phyloP scores from a whole-genome alignment of 2,797 vertebrate genomes.

The Arrhamphus sclerolepis region DNA sequence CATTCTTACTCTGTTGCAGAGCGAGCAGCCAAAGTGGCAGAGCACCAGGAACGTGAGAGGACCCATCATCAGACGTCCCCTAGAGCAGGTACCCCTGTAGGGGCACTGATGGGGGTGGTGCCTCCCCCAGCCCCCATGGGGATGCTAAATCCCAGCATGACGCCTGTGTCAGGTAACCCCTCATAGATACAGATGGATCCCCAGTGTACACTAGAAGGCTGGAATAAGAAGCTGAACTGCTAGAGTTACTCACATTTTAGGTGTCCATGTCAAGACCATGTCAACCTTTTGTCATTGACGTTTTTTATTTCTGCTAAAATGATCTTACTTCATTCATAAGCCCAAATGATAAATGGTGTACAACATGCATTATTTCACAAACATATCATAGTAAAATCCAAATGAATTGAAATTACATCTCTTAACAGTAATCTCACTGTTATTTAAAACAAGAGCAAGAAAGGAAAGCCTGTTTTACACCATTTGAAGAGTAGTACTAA shows the following conservation, averaged over 20 bases:
- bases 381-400: background rate
- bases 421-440: background rate
- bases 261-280: slow-evolving; percentile 27
- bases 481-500: slow-evolving; percentile 17
- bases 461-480: slow-evolving; percentile 24
- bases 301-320: slow-evolving; percentile 21
- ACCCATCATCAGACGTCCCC: slow-evolving; percentile 92
- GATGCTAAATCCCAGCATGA: slow-evolving; percentile 98
- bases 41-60: slow-evolving; percentile 98
- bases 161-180: slow-evolving; percentile 96
- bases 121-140: slow-evolving; percentile 97
- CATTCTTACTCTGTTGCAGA: slow-evolving; percentile 82
- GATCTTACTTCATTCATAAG: slow-evolving; percentile 10
- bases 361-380: slow-evolving; percentile 6
- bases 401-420: background rate
- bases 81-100: slow-evolving; percentile 97
- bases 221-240: slow-evolving; percentile 81
- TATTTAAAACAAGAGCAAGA: too few relatives aligned
- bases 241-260: slow-evolving; percentile 44
- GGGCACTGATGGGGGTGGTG: slow-evolving; percentile 96
- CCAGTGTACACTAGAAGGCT: slow-evolving; percentile 61
- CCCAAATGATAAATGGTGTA: slow-evolving; percentile 35
- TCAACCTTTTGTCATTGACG: slow-evolving; percentile 11
- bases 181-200: slow-evolving; percentile 74
- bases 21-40: slow-evolving; percentile 98